Base-by-base conservation (phyloP, 2,113 vertebrate genomes). In the Dipodomys ordii region DNA sequence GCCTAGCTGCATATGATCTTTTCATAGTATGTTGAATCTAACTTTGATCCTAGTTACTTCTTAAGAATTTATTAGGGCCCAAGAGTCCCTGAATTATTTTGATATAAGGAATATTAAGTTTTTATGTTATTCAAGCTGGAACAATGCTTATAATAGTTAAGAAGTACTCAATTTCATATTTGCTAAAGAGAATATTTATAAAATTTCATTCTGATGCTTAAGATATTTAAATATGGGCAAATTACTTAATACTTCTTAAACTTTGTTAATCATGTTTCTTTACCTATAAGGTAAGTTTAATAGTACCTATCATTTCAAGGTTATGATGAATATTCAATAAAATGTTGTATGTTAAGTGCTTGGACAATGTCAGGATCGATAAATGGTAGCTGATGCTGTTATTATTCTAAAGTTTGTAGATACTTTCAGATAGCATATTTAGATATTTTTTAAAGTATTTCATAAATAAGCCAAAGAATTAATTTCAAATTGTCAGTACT, bases 381-480 rank as follows among this genome's bases (percentile, higher is more conserved):
- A 87, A 83, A 81, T 90, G 53, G 20, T 68, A 76, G 71, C 80
- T 79, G 53, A 57, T 57, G 4, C 68, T 90, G 53, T 88, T 92
- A 68, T 68, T 83, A 74, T 89, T 68, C 4, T 82, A 85, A 83
- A 90, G 87, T 32, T 83, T 94, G 18, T 88, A 64, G 90, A 94
- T 65, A 64, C 28, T 68, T 94, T n/a, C 78, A 88, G 49, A 39
- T 95, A 71, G 68, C 76, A 49, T 91, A 68, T 46, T 84, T 89
- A 94, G 67, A 32, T 92, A 82, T 71, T 85, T 71, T 85, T 93
- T 89, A 87, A 97, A 78, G 46, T 83, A 68, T 93, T 96, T 73
- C 35, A 22, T 91, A 39, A 85, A 16, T 74, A 91, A 90, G 53
- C 39, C 53, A 64, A 91, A 20, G 28, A 77, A 5, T 87, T 67